phyloP scores from a whole-genome alignment of 2,888 invertebrate species.

The Crossocerus cetratus region DNA sequence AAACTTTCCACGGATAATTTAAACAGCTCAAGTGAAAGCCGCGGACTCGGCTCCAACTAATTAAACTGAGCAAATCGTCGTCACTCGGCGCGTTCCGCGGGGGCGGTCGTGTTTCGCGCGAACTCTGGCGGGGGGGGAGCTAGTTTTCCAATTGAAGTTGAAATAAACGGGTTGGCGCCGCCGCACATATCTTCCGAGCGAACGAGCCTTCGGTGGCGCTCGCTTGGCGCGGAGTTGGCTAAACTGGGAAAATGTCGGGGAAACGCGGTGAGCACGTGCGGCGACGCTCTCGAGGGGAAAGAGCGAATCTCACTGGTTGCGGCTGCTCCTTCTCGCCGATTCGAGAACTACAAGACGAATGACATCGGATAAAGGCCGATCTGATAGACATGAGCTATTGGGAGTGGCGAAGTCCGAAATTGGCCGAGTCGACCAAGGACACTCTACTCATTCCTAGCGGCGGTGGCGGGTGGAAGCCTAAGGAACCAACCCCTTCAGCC shows the following conservation, averaged over 20 bases:
- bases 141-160: slow-evolving; percentile 15
- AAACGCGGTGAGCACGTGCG: not conserved
- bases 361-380: slow-evolving; percentile 28
- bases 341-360: slow-evolving; percentile 28
- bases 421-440: slow-evolving; percentile 16
- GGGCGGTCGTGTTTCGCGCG: not conserved
- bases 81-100: slow-evolving; percentile 14
- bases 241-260: not conserved
- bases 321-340: slow-evolving; percentile 14
- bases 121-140: not conserved
- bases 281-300: too few relatives aligned
- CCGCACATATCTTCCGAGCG: not conserved
- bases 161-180: slow-evolving; percentile 17
- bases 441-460: not conserved
- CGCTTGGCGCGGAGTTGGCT: not conserved
- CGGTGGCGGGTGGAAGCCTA: not conserved
- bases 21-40: slow-evolving; percentile 17
- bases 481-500: not conserved
- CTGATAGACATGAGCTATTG: slow-evolving; percentile 13
- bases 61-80: slow-evolving; percentile 37
- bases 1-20: slow-evolving; percentile 31
- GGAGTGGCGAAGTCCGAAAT: slow-evolving; percentile 25
- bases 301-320: not conserved
- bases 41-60: slow-evolving; percentile 23
- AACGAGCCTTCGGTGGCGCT: too few relatives aligned